These are phyloP conservation scores for Alethe diademata DNA, from an alignment of 2,113 vertebrate species.

Conservation along the genomic window DNA sequence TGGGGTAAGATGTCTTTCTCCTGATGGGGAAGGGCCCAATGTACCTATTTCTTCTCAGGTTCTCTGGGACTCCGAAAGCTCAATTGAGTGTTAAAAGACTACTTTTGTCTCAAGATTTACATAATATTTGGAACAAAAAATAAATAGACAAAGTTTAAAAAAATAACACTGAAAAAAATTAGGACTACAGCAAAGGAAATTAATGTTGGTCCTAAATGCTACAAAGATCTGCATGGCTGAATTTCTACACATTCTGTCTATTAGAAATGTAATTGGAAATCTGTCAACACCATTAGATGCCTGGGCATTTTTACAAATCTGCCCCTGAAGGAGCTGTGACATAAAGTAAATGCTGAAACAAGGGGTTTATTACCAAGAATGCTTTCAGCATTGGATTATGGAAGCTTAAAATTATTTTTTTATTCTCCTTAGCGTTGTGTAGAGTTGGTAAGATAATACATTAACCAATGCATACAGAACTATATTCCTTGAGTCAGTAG, in stretches of 20 bases:
- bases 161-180: background rate
- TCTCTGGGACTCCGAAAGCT: background rate
- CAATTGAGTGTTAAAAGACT: background rate
- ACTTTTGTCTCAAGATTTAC: background rate
- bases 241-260: background rate
- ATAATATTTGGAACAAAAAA: background rate
- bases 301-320: background rate
- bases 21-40: background rate
- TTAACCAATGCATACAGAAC: background rate
- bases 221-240: background rate
- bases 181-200: background rate
- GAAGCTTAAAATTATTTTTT: background rate
- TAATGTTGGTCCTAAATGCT: background rate
- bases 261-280: background rate
- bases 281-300: background rate
- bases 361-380: background rate
- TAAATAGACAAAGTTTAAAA: background rate
- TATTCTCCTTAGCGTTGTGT: background rate
- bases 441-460: background rate
- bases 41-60: background rate
- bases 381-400: background rate
- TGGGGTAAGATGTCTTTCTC: background rate
- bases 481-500: background rate
- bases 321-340: background rate
- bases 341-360: background rate